Percentiles rank a stretch among this genome's conserved stretches.
phyloP scores from a whole-genome alignment of 2,797 vertebrate species.

The Liasis olivaceus region DNA sequence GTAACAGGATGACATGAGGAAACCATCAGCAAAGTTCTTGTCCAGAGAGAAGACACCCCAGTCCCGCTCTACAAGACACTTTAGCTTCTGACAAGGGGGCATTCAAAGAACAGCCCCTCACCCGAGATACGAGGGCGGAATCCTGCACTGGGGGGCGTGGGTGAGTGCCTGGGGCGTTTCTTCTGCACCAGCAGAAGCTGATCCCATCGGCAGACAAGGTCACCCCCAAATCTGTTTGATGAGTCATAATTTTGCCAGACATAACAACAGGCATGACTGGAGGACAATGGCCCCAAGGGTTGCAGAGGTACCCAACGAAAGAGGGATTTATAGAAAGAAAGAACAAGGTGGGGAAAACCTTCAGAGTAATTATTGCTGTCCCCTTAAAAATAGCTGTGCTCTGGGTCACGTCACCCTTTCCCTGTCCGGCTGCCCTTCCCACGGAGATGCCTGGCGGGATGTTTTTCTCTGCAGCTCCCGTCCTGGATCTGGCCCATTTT shows the following conservation, averaged over 20 bases:
- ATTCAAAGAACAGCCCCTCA: not conserved
- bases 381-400: not conserved
- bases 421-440: not conserved
- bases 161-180: too few species aligned
- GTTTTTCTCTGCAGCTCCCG: not conserved
- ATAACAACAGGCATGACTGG: constrained; percentile 35
- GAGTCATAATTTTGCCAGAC: constrained; percentile 20
- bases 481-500: not conserved
- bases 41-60: not conserved
- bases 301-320: constrained; percentile 14
- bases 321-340: constrained; percentile 35
- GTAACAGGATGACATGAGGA: not conserved
- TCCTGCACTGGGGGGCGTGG: too few species aligned
- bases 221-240: not conserved
- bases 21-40: not conserved
- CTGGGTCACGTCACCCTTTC: not conserved
- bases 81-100: not conserved
- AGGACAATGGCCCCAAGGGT: constrained; percentile 31
- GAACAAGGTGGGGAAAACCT: not conserved
- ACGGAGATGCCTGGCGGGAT: not conserved
- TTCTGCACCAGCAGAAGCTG: not conserved
- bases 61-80: not conserved
- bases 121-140: not conserved
- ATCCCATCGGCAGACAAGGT: constrained; percentile 23
- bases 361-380: not conserved